Base-by-base conservation (phyloP, 2,888 invertebrate genomes). In the Heliconius charithonia region DNA sequence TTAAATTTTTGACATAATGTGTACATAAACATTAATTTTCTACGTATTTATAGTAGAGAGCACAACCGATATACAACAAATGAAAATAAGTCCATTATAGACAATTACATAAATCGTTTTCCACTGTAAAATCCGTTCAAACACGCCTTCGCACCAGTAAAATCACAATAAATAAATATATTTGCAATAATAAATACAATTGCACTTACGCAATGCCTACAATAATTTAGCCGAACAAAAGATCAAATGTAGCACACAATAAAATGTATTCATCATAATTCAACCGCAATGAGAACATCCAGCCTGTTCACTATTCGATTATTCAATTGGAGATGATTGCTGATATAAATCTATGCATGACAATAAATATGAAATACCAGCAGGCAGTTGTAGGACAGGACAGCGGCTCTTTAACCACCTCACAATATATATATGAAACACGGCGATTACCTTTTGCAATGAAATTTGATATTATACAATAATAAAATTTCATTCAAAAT, bases 221-320 rank as follows among this genome's bases (percentile, higher is more conserved):
- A 86, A 89, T 89, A 89, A 92, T 91, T 90, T 90, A 84, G 84
- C 86, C 85, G 87, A 89, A 92, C 91, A 92, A 92, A 91, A 90
- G 91, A 88, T 89, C 85, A 87, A 85, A 85, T 84, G 85, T 88
- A 88, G 88, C 86, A 85, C 83, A 87, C 90, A 90, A 89, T 90
- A 89, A 87, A 37, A 79, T 81, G 88, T 89, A 89, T 90, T 89
- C 90, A 89, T 89, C 89, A 89, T 90, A 89, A 89, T 89, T 89
- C 87, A 89, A 88, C 88, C 84, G 86, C 89, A 90, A 88, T 89
- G 88, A 87, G 89, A 88, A 88, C 89, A 89, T 87, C 85, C 87
- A 87, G 83, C 77, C 84, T 83, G 82, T 84, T 85, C 84, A 84
- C 86, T 84, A 85, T 86, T 86, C 86, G 83, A 89, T 90, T 87